Percentiles rank a stretch among this genome's conserved stretches.
Conservation (phyloP, 2,797 vertebrate species). For the Pygocentrus nattereri region DNA sequence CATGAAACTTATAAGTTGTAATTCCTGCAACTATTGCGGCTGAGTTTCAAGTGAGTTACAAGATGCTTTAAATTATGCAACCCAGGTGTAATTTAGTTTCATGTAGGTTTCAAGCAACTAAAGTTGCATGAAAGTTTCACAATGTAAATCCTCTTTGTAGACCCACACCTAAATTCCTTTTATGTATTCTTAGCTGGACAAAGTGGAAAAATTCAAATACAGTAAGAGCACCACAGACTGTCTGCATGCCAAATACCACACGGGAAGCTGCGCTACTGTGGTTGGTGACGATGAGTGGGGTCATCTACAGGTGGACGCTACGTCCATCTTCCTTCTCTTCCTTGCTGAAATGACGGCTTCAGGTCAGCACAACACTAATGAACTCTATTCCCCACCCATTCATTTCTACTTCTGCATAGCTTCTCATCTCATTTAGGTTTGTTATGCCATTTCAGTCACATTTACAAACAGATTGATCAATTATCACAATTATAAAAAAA, state of each 20-base stretch:
- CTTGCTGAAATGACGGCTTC: conserved; percentile 97
- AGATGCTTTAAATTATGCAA: no score
- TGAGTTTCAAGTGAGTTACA: no score
- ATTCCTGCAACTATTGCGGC: no score
- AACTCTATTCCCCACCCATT: background rate
- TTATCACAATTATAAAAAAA: background rate
- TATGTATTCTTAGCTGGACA: conserved; percentile 84
- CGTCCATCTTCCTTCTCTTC: conserved; percentile 93
- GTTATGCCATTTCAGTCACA: no score
- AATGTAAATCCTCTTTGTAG: background rate
- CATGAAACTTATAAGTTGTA: no score
- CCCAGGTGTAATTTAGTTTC: no score
- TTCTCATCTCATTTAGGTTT: no score
- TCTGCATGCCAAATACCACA: conserved; percentile 97
- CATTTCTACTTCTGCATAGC: no score
- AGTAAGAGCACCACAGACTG: conserved; percentile 89
- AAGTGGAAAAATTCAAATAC: conserved; percentile 97
- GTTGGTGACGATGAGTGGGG: conserved; percentile 95
- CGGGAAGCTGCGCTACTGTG: conserved; percentile 86
- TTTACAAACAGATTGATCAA: background rate
- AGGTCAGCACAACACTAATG: conserved; percentile 72
- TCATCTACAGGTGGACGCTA: conserved; percentile 96
- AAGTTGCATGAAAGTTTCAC: no score
- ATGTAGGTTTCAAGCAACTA: no score
- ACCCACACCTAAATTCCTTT: background rate